Evolutionary conservation across 2,797 vertebrate genomes (phyloP).

Genomic region (Gallinago solitaria): DNA sequence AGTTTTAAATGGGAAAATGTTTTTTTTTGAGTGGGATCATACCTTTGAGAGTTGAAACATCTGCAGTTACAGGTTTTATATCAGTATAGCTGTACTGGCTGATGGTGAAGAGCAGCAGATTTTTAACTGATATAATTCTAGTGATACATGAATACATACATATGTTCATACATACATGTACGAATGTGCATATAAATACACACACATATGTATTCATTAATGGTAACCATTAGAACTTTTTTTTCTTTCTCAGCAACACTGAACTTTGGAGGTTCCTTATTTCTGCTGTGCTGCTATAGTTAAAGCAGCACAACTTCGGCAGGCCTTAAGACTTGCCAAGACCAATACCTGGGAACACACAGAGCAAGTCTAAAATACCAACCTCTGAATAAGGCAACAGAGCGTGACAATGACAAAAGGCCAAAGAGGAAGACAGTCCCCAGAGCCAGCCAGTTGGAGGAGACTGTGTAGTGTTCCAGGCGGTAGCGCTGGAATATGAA

Average conservation of each 20-base stretch:
- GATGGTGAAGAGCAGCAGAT: not conserved
- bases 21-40: not conserved
- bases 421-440: constrained; percentile 86
- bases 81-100: not conserved
- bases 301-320: not conserved
- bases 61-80: not conserved
- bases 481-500: constrained; percentile 96
- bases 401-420: constrained; percentile 91
- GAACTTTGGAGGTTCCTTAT: fast-evolving
- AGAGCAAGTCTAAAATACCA: not conserved
- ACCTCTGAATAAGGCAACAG: constrained; percentile 96
- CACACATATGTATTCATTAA: not conserved
- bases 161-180: too few species aligned
- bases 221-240: not conserved
- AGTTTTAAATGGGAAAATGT: not conserved
- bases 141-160: not conserved
- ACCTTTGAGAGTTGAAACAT: not conserved
- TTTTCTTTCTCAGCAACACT: not conserved
- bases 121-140: not conserved
- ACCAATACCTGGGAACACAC: not conserved
- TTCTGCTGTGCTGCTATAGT: not conserved
- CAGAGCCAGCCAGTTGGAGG: constrained; percentile 94
- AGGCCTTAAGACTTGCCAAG: not conserved
- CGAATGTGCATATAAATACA: not conserved
- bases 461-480: constrained; percentile 95